phyloP scores from a whole-genome alignment of 2,888 invertebrate genomes.

The Exocentrus adspersus region DNA sequence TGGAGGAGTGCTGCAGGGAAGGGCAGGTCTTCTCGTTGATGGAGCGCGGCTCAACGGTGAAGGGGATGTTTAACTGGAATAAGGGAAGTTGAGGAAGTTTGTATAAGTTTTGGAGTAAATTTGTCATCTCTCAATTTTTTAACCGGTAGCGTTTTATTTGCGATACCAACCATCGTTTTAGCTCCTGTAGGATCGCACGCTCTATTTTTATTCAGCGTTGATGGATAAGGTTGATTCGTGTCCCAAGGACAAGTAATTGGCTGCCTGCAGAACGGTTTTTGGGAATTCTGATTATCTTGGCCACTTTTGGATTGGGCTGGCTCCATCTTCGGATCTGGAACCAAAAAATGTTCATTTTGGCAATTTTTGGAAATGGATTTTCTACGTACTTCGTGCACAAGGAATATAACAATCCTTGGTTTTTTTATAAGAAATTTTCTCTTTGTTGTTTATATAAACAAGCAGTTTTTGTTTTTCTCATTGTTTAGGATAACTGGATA shows the following conservation, averaged over 20 bases:
- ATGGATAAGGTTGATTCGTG: constrained; percentile 51
- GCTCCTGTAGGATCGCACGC: constrained; percentile 30
- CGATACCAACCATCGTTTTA: constrained; percentile 31
- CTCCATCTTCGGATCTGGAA: constrained; percentile 39
- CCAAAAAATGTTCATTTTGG: neutral
- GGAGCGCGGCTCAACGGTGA: constrained; percentile 12
- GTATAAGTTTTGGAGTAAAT: too few species aligned
- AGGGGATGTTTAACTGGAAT: constrained; percentile 9
- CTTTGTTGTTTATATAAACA: constrained; percentile 19
- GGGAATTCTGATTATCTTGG: constrained; percentile 28
- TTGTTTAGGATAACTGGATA: constrained; percentile 15
- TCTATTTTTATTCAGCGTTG: constrained; percentile 50
- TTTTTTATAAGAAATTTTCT: neutral
- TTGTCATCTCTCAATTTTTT: too few species aligned
- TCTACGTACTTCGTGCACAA: constrained; percentile 3
- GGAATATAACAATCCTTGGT: constrained; percentile 23
- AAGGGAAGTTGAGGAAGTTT: neutral
- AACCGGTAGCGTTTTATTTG: constrained; percentile 11
- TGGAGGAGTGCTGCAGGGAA: constrained; percentile 55
- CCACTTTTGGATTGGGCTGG: constrained; percentile 35
- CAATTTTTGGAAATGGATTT: neutral
- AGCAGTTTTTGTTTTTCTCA: constrained; percentile 22
- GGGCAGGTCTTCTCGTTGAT: constrained; percentile 33
- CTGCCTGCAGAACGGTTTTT: constrained; percentile 44
- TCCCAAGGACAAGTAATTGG: constrained; percentile 54